phyloP scores from a whole-genome alignment of 2,113 vertebrate species.

The Gopherus evgoodei region DNA sequence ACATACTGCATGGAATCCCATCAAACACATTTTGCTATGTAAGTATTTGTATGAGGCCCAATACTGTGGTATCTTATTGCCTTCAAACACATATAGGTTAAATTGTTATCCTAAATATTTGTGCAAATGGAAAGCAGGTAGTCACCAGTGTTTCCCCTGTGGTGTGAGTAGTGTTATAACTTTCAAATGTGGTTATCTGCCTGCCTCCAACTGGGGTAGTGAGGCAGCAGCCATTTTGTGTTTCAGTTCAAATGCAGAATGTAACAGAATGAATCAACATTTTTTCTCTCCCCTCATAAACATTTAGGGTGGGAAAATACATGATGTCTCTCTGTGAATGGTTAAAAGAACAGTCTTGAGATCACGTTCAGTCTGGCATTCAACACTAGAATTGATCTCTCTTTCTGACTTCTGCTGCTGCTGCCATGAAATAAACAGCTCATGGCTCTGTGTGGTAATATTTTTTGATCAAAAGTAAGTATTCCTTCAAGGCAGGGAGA shows the following conservation, averaged over 20 bases:
- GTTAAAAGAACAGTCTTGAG: not conserved
- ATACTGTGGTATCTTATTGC: not conserved
- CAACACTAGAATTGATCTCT: constrained; percentile 74
- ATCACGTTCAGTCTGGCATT: constrained; percentile 76
- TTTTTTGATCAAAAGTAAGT: constrained; percentile 67
- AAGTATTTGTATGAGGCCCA: not conserved
- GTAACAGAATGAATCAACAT: not conserved
- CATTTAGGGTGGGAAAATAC: not conserved
- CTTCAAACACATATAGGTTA: not conserved
- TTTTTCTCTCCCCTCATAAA: not conserved
- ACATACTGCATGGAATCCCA: not conserved
- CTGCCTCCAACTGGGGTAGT: not conserved
- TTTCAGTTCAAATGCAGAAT: not conserved
- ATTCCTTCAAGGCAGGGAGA: constrained; percentile 70
- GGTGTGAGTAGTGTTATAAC: not conserved
- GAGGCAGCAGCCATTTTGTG: not conserved
- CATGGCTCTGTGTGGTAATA: constrained; percentile 68
- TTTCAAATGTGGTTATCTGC: not conserved
- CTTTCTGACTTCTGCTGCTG: constrained; percentile 64
- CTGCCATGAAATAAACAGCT: constrained; percentile 70
- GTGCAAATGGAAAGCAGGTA: not conserved
- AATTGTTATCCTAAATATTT: not conserved
- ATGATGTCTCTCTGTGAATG: not conserved
- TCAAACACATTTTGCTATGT: not conserved
- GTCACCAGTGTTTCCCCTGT: not conserved